Percentiles rank a stretch among this genome's conserved stretches.
These are phyloP conservation scores for Ochropleura plecta DNA, from an alignment of 2,888 invertebrate genomes.

Conservation along the genomic window DNA sequence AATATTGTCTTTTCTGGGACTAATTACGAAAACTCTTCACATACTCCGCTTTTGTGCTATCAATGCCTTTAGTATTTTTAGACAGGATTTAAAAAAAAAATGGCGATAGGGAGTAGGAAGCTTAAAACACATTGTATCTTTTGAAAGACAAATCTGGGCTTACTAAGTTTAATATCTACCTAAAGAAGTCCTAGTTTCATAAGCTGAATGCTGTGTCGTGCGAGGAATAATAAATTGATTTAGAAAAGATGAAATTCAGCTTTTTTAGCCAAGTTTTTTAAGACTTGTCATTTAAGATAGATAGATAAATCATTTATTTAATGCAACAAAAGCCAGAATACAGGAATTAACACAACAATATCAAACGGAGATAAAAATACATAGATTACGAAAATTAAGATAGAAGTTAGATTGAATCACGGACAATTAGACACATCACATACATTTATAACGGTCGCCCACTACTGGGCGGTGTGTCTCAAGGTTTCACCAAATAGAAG, in stretches of 20 bases:
- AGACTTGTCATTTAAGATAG: not conserved
- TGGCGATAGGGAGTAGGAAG: not conserved
- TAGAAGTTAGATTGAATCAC: no score
- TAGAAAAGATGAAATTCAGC: not conserved
- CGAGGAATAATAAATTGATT: not conserved
- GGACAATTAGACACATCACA: no score
- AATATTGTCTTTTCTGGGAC: conserved; percentile 8
- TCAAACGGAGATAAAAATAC: no score
- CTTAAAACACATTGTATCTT: not conserved
- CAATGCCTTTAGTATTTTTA: conserved; percentile 29
- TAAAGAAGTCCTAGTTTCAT: not conserved
- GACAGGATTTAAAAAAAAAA: not conserved
- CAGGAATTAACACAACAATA: no score
- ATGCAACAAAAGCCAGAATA: no score
- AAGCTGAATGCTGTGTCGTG: not conserved
- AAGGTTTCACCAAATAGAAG: no score
- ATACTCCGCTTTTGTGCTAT: conserved; percentile 46
- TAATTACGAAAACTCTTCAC: conserved; percentile 28
- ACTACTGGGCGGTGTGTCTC: no score
- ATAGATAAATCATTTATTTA: no score
- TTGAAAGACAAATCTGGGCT: not conserved
- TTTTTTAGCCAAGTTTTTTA: not conserved
- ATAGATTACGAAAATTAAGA: no score
- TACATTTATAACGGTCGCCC: no score
- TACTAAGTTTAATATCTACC: not conserved